Percentiles rank a stretch among this genome's conserved stretches.
Conservation (phyloP, 2,113 vertebrate genomes). For the Campylomormyrus numenius region DNA sequence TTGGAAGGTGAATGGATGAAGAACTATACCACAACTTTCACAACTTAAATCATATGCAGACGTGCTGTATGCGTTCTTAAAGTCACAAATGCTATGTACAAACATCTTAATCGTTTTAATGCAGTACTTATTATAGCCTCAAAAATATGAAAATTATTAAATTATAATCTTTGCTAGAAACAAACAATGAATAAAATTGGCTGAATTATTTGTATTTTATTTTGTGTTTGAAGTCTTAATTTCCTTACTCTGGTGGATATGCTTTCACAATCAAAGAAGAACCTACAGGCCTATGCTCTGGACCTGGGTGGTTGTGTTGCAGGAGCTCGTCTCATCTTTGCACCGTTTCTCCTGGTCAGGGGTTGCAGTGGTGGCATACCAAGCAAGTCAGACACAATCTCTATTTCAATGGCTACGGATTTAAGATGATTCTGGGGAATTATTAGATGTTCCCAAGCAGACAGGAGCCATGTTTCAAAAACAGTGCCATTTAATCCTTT, state of each 20-base stretch:
- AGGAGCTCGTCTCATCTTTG: not conserved
- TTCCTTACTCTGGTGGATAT: not conserved
- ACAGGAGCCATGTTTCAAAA: not conserved
- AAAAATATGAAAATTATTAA: not conserved
- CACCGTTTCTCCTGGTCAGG: not conserved
- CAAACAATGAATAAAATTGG: not conserved
- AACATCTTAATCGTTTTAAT: not conserved
- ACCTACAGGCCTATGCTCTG: not conserved
- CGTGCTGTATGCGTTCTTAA: not conserved
- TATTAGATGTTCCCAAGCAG: not conserved
- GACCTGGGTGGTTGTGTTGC: not conserved
- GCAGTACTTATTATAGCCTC: not conserved
- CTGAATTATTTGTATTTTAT: not conserved
- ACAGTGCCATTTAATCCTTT: not conserved
- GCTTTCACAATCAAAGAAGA: not conserved
- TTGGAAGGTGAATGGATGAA: not conserved
- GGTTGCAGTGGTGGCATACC: not conserved
- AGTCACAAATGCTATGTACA: not conserved
- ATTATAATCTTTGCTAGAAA: not conserved
- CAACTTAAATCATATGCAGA: not conserved
- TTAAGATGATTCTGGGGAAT: not conserved
- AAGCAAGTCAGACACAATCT: not conserved
- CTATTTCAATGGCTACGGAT: not conserved
- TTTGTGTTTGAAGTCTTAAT: not conserved
- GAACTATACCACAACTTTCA: not conserved